Evolutionary conservation across 2,888 invertebrate genomes (phyloP).

Genomic region (Mythimna vitellina): DNA sequence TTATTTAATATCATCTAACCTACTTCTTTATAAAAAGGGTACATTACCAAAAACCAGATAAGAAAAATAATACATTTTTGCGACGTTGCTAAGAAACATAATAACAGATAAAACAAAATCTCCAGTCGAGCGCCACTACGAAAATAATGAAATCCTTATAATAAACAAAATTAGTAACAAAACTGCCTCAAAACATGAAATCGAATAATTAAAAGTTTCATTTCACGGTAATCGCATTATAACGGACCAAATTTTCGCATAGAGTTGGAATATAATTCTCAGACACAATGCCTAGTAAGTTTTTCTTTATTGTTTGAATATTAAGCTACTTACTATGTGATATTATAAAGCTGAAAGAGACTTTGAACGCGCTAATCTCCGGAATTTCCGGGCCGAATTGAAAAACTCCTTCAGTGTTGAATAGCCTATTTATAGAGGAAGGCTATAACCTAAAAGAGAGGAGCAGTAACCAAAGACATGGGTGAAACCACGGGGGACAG

Average conservation of each 20-base stretch:
- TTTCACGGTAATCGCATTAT: not conserved
- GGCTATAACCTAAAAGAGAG: no score
- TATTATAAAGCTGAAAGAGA: no score
- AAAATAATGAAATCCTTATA: slow-evolving; percentile 19
- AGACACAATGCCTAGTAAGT: slow-evolving; percentile 44
- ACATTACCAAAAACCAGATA: not conserved
- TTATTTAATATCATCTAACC: not conserved
- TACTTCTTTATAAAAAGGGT: slow-evolving; percentile 13
- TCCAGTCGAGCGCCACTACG: not conserved
- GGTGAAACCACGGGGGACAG: no score
- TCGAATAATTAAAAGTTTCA: slow-evolving; percentile 6
- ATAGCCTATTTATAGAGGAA: no score
- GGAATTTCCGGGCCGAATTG: no score
- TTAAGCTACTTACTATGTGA: not conserved
- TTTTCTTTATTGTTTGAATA: slow-evolving; percentile 6
- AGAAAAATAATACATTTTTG: not conserved
- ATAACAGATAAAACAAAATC: not conserved
- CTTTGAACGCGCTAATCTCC: no score
- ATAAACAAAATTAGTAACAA: slow-evolving; percentile 9
- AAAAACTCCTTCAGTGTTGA: no score
- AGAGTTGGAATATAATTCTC: slow-evolving; percentile 16
- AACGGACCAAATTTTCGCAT: slow-evolving; percentile 30
- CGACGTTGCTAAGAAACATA: slow-evolving; percentile 33
- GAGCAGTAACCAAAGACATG: no score
- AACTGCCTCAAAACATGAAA: slow-evolving; percentile 16